Base-by-base conservation (phyloP, 2,113 vertebrate species). In the Probosciger aterrimus region DNA sequence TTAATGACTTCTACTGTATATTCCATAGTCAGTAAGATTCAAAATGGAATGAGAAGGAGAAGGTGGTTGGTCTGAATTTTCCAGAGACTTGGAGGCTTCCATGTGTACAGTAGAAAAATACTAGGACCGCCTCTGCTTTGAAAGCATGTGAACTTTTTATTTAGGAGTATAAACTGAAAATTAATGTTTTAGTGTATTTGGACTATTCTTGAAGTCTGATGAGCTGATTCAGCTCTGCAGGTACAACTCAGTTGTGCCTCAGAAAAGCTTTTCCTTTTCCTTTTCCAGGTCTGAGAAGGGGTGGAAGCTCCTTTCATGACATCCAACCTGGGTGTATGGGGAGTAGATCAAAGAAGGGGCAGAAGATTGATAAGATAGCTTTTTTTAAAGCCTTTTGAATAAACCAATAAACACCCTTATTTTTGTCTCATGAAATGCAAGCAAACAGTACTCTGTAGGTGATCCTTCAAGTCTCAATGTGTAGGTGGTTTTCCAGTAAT, bases 1-100 rank as follows among this genome's bases (percentile, higher is more conserved):
- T 94, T 97, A 86, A 92, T 92, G 96, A 95, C 78, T 94, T 50
- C 65, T 89, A 73, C 59, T 88, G 41, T 96, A 63, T 74, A 49
- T 59, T 93, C 33, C 49, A 20, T 9, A 91, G 86, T 86, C 68
- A 57, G 7, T 75, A 78, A 86, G 93, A 89, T 67, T 79, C 90
- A 93, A 96, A 93, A 81, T 55, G 46, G 82, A 82, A 50, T 53
- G 60, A 60, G n/a, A 37, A 39, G 57, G 52, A 74, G 41, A 88
- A 81, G 33, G 14, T 88, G 33, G 20, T 83, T 91, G 50, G 60
- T 69, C 39, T 50, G 62, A 47, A 59, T 80, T 78, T 96, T 90
- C 71, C 46, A 46, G n/a, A 77, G 35, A n/a, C n/a, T 80, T 44
- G 37, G 37, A 85, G 69, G 47, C 43, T 69, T 88, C 9, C 8